Base-by-base conservation (phyloP, 2,113 vertebrate genomes). In the Phrynocephalus versicolor region DNA sequence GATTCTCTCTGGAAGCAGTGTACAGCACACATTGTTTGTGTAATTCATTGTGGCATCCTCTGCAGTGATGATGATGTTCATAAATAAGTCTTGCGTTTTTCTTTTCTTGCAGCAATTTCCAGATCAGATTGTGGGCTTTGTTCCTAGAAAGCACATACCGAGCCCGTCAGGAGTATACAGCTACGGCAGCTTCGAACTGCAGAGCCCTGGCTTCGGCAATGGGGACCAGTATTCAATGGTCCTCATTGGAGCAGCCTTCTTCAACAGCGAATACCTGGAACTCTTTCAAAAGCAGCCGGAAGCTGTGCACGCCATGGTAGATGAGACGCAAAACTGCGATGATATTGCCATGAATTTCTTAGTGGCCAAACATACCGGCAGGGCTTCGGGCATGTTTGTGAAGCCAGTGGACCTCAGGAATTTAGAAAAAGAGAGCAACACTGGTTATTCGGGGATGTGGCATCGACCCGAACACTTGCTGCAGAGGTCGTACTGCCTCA, bases 71-170 rank as follows among this genome's bases (percentile, higher is more conserved):
- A 3, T 71, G 23, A 12, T 51, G 25, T 84, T 45, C 71, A 57
- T 65, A 65, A 65, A 21, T 27, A 7, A 9, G 6, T 6, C 6
- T 70, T 67, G 35, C n/a, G 12, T 41, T 90, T 79, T 85, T 90
- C 84, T 93, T 89, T 71, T 90, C 82, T 94, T 94, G 83, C 94
- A 99, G 98, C 98, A 98, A 98, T 99, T 99, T 93, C 95, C 97
- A 70, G 97, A 98, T 84, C 98, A 97, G n/a, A 98, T 99, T 86
- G 97, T 98, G 88, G 98, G 98, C n/a, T 99, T 98, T 94, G 97
- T 99, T 65, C 98, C 98, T 45, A 96, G 98, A 87, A 99, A 98
- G 91, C 98, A 99, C 21, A 96, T 98, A 37, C 93, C 95, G 16
- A 96, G 97, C 30, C 88, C 96, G 30, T 97, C 96, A 0, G 97